These are phyloP conservation scores for Blera fallax DNA, from an alignment of 2,888 invertebrate species.

Conservation along the genomic window DNA sequence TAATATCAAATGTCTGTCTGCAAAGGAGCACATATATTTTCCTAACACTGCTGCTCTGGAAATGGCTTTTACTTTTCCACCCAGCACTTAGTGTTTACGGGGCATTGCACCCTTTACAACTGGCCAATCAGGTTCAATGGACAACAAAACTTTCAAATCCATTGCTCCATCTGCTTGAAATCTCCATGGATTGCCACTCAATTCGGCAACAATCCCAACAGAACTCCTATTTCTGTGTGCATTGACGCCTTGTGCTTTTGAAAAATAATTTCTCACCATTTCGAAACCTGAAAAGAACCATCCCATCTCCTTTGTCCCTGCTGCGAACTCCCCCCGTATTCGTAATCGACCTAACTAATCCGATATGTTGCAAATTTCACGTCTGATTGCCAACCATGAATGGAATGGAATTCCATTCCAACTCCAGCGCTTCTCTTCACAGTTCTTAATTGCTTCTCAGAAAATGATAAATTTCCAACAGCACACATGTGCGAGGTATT, in stretches of 20 bases:
- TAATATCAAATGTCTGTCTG: neutral
- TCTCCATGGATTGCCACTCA: slow-evolving; percentile 51
- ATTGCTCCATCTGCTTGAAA: slow-evolving; percentile 36
- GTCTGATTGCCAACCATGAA: slow-evolving; percentile 66
- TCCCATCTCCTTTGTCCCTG: neutral
- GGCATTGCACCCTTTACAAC: neutral
- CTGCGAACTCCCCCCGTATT: neutral
- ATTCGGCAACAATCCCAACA: slow-evolving; percentile 37
- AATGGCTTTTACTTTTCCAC: neutral
- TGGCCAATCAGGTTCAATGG: slow-evolving; percentile 17
- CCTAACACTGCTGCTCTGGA: neutral
- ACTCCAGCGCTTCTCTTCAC: slow-evolving; percentile 47
- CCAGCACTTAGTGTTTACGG: neutral
- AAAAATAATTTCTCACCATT: slow-evolving; percentile 59
- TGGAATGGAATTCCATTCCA: slow-evolving; percentile 63
- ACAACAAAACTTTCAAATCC: slow-evolving; percentile 45
- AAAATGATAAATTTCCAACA: slow-evolving; percentile 72
- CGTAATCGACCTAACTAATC: slow-evolving; percentile 71
- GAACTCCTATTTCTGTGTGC: neutral
- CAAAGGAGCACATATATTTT: neutral
- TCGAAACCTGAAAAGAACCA: slow-evolving; percentile 43
- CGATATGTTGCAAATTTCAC: slow-evolving; percentile 73
- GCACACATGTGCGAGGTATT: slow-evolving; percentile 72
- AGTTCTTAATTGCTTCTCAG: slow-evolving; percentile 71
- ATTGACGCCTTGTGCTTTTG: slow-evolving; percentile 27